Conservation (phyloP, 37 sponge, comb jelly and placozoan species). For the Geodia barretti region DNA sequence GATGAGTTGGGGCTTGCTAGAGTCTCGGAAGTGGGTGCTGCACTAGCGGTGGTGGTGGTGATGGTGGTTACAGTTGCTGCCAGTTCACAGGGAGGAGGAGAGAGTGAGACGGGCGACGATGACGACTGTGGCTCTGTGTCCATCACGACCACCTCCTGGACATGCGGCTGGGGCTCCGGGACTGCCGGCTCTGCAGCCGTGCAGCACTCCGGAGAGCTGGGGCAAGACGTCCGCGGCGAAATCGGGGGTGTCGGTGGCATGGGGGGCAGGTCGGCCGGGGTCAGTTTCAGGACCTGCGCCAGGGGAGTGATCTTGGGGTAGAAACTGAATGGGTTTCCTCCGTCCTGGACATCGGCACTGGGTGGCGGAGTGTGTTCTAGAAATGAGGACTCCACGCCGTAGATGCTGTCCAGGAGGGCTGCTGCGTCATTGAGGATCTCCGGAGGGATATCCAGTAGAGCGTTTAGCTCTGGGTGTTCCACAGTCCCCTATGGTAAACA, state of each 20-base stretch:
- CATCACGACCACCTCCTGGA: background rate
- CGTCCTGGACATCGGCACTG: conserved; percentile 18
- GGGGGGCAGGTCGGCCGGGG: conserved; percentile 34
- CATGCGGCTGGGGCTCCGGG: background rate
- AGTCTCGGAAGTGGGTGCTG: background rate
- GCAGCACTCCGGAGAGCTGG: conserved; percentile 29
- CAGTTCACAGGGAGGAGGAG: conserved; percentile 4
- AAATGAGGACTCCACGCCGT: background rate
- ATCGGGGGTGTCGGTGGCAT: conserved; percentile 49
- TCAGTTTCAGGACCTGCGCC: conserved; percentile 39
- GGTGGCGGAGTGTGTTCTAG: conserved; percentile 32
- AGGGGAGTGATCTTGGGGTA: conserved; percentile 24
- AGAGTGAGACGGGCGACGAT: background rate
- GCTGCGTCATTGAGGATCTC: conserved; percentile 55
- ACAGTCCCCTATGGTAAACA: background rate
- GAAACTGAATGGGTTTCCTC: conserved; percentile 32
- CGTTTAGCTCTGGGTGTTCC: conserved; percentile 9
- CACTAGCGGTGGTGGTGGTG: background rate
- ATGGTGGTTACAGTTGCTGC: background rate
- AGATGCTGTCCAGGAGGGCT: conserved; percentile 34
- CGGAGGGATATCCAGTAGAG: conserved; percentile 42
- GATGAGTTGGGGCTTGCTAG: too few relatives aligned
- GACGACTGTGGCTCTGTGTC: conserved; percentile 1
- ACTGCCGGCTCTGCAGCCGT: background rate
- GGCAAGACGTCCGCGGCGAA: conserved; percentile 45